Evolutionary conservation across 2,113 vertebrate genomes (phyloP), one percentile per base, ranked within the genome.

Genomic region (Callopanchax toddi): DNA sequence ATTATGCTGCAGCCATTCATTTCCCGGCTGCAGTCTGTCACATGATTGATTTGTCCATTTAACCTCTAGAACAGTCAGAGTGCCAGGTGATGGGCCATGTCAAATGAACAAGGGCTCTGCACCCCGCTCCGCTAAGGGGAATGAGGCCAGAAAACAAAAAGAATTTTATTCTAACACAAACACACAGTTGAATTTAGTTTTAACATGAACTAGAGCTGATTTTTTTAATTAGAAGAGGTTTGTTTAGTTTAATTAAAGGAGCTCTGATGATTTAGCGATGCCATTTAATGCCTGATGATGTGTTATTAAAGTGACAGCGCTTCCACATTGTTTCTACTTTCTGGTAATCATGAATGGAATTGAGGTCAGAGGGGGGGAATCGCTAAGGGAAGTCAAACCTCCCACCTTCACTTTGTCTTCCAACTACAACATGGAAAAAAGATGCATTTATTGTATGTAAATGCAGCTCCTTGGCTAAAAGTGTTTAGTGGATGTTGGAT

Each of bases 1-100:
- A 87, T 93, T 89, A 90, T 67, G 81, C 77, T 82, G 61, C 78
- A 91, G 82, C 77, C 78, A 87, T 79, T 93, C 82, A 88, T 87
- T 93, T 90, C 85, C 86, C 76, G 78, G 71, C 78, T 79, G 69
- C 87, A 72, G 86, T 84, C 85, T 91, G 72, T 87, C 88, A 89
- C 63, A 86, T 91, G 83, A 90, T 84, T 93, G 91, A 92, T 90
- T 89, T 87, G 84, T 90, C 74, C 76, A 89, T 93, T 91, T 94
- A 91, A 92, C 43, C 86, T 92, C 83, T 87, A 54, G 78, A 87
- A 81, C 84, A 85, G 73, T 87, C 81, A 75, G 54, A 23, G 55
- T 81, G 76, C 76, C 91, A 76, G 89, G 70, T 63, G 39, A 87
- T 89, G 71, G 88, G 84, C 78, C 85, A 88, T 87, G 86, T 90